Evolutionary conservation across 2,113 vertebrate species (phyloP).

Genomic region (Festucalex cinctus): DNA sequence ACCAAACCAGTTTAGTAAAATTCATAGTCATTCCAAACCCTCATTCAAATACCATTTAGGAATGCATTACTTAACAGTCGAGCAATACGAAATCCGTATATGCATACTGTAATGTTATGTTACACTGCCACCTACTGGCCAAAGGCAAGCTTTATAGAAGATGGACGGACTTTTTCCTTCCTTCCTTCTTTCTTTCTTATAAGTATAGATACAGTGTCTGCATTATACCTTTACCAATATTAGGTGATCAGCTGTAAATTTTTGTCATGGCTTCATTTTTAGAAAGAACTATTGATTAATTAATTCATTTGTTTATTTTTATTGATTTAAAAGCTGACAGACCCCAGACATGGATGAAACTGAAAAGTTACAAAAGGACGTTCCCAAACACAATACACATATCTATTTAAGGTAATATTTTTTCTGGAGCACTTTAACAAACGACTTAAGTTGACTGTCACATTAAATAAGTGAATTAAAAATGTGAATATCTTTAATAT

Average conservation of each 20-base stretch:
- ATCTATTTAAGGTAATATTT: background rate
- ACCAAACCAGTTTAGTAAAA: too few species aligned
- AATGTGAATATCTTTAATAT: background rate
- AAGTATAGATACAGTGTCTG: too few species aligned
- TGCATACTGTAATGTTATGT: background rate
- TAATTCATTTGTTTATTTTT: background rate
- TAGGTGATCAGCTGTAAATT: background rate
- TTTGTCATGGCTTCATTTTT: background rate
- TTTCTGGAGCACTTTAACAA: background rate
- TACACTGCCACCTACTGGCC: background rate
- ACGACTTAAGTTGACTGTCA: background rate
- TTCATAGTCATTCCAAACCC: too few species aligned
- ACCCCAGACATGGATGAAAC: background rate
- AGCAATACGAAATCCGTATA: too few species aligned
- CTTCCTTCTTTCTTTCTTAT: too few species aligned
- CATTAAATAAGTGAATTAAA: background rate
- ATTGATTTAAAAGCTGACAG: background rate
- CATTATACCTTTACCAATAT: background rate
- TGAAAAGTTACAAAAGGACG: background rate
- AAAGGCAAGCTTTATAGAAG: background rate
- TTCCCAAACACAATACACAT: background rate
- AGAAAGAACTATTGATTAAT: background rate
- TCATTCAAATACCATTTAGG: too few species aligned
- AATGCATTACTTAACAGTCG: too few species aligned
- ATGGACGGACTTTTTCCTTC: too few species aligned